Evolutionary conservation across 2,888 invertebrate species (phyloP).

Genomic region (Mycalesis mineus): DNA sequence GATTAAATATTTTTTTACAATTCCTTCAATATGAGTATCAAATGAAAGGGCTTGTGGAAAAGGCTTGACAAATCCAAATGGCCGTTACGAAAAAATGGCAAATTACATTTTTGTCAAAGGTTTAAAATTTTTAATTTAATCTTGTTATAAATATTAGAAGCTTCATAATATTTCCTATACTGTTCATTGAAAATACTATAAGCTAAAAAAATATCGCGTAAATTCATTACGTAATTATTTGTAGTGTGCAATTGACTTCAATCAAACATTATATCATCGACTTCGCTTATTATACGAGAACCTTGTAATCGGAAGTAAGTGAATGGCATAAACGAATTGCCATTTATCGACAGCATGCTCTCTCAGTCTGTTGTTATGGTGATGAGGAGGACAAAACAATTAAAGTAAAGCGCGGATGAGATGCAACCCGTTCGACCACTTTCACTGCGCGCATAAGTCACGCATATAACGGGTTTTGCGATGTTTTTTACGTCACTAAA

Average conservation of each 20-base stretch:
- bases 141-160: no score
- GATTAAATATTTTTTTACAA: no score
- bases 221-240: constrained; percentile 7
- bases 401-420: constrained; percentile 22
- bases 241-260: constrained; percentile 19
- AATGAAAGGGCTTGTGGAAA: no score
- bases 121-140: no score
- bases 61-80: no score
- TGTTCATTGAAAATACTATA: no score
- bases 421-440: constrained; percentile 40
- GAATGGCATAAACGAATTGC: constrained; percentile 19
- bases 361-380: constrained; percentile 20
- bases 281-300: constrained; percentile 8
- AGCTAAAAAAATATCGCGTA: background rate
- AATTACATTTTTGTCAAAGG: no score
- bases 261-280: constrained; percentile 24
- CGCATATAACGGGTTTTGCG: constrained; percentile 35
- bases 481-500: constrained; percentile 29
- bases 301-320: constrained; percentile 22
- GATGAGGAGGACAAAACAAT: constrained; percentile 25
- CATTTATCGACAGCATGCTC: constrained; percentile 13
- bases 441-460: constrained; percentile 49
- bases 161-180: no score
- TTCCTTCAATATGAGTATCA: no score
- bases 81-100: no score